Base-by-base conservation (phyloP, 2,113 vertebrate species). In the Cheilinus undulatus region DNA sequence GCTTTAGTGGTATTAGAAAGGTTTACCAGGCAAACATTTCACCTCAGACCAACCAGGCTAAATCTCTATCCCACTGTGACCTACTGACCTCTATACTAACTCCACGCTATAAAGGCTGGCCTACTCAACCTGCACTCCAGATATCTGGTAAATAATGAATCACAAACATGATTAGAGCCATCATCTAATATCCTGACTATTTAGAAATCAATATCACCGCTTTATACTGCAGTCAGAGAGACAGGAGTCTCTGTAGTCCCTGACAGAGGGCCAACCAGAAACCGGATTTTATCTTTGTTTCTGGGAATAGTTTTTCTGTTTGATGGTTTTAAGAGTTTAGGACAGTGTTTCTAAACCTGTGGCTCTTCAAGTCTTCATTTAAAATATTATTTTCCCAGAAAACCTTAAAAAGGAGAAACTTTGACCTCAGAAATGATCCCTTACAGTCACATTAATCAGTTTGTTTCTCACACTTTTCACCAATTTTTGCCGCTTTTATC, bases 1-100 rank as follows among this genome's bases (percentile, higher is more conserved):
- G 54, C 49, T 75, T 81, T 54, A 76, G 57, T 68, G 61, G 61
- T 20, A 61, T 82, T 73, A 85, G 42, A 28, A 20, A 46, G 76
- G 32, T 76, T 85, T 61, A 80, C 32, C 22, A 13, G 24, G 23
- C 17, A 65, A 65, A 54, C 59, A 27, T 80, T 69, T 84, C 19
- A 72, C 67, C 46, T 48, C 40, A 5, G 5, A 62, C 40, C 63
- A 59, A 69, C 61, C 19, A 10, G 34, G 17, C 45, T 66, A 38
- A 81, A 51, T 63, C 71, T 51, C 51, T 34, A 63, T 27, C 53
- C 24, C 23, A 30, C 32, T 57, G 64, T 73, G 32, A 7, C 50
- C 65, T 27, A 73, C 34, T 78, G 63, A 82, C n/a, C 78, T 42
- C 40, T 64, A 17, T 32, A 53, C 40, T 70, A 51, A 5, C n/a